phyloP scores from a whole-genome alignment of 1,140 invertebrate genomes.

The Mamestra configurata region DNA sequence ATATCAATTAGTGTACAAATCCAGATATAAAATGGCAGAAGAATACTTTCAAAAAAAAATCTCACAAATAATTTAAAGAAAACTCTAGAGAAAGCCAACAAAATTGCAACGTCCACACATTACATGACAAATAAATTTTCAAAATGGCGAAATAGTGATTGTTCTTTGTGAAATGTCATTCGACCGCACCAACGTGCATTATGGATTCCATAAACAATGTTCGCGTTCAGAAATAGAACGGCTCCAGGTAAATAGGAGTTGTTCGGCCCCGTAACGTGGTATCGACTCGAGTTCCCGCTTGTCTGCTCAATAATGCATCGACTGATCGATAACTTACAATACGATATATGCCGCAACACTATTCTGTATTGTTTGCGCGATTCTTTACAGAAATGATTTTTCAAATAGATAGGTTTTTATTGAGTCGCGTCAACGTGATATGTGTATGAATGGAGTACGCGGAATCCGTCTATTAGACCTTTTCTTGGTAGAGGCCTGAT shows the following conservation, averaged over 20 bases:
- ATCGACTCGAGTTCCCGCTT: constrained; percentile 62
- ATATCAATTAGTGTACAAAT: neutral
- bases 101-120: constrained; percentile 22
- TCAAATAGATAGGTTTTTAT: constrained; percentile 44
- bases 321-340: constrained; percentile 72
- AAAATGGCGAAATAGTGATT: constrained; percentile 49
- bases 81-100: neutral
- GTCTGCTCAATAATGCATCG: constrained; percentile 79
- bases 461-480: neutral
- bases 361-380: constrained; percentile 47
- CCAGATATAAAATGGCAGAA: neutral
- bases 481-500: neutral
- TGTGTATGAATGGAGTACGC: constrained; percentile 10
- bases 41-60: neutral
- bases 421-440: constrained; percentile 28
- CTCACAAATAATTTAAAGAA: neutral
- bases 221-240: constrained; percentile 74
- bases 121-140: constrained; percentile 36
- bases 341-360: constrained; percentile 57
- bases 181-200: constrained; percentile 65
- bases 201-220: constrained; percentile 82
- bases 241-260: constrained; percentile 68
- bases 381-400: constrained; percentile 47
- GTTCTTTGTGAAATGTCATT: constrained; percentile 70
- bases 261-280: constrained; percentile 54